phyloP scores from a whole-genome alignment of 2,113 vertebrate genomes.

The Podilymbus podiceps region DNA sequence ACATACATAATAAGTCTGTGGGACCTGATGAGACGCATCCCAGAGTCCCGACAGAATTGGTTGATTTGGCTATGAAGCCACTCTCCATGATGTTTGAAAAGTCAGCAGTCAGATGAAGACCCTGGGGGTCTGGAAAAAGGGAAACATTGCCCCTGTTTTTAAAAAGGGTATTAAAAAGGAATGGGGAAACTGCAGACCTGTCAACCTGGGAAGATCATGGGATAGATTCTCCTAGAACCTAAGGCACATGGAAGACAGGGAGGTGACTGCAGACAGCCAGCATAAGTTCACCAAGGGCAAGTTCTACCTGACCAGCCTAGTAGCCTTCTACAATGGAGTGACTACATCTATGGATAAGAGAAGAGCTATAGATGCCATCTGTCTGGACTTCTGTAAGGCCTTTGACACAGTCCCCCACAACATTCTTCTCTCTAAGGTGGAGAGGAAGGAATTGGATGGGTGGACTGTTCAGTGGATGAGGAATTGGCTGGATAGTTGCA shows the following conservation, averaged over 20 bases:
- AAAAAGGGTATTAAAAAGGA: background rate
- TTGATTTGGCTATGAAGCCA: background rate
- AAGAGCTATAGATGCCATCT: background rate
- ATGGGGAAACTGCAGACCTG: no score
- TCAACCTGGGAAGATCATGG: background rate
- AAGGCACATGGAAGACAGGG: background rate
- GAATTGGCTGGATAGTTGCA: background rate
- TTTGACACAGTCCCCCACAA: background rate
- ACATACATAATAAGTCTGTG: background rate
- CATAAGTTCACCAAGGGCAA: background rate
- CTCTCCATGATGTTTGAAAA: background rate
- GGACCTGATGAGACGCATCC: background rate
- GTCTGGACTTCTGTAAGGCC: background rate
- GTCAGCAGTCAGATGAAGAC: background rate
- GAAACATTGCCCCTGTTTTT: background rate
- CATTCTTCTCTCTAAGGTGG: background rate
- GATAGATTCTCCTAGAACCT: background rate
- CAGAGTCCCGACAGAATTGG: background rate
- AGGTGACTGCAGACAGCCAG: no score
- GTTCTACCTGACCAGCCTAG: background rate
- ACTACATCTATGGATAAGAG: background rate
- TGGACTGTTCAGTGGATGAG: background rate
- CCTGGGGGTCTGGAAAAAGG: no score
- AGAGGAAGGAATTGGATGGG: background rate
- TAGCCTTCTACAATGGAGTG: background rate